A percentile compares a stretch with the other conserved stretches of the same genome.
These are phyloP conservation scores for Ptychoptera contaminata DNA, from an alignment of 2,888 invertebrate species.

Conservation along the genomic window DNA sequence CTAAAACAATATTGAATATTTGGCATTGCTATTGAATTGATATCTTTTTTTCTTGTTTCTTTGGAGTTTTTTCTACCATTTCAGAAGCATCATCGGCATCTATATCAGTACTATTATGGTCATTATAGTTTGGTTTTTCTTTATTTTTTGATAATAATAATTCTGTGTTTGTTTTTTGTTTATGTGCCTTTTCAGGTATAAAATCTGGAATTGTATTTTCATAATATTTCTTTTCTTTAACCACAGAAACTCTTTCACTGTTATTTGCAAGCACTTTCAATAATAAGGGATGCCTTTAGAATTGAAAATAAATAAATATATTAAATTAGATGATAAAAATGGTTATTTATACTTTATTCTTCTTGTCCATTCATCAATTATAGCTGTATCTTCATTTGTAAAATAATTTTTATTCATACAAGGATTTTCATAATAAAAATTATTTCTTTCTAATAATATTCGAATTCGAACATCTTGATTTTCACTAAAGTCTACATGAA, in stretches of 20 bases:
- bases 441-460: slow-evolving; percentile 5
- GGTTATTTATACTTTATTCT: slow-evolving; percentile 3
- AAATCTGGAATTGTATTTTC: slow-evolving; percentile 1
- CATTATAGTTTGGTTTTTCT: too few species aligned
- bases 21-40: too few species aligned
- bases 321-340: background rate
- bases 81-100: too few species aligned
- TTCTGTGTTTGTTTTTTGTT: slow-evolving; percentile 3
- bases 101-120: too few species aligned
- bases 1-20: too few species aligned
- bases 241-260: too few species aligned
- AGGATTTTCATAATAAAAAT: slow-evolving; percentile 7
- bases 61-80: too few species aligned
- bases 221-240: too few species aligned
- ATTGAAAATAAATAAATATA: background rate
- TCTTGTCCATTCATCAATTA: slow-evolving; percentile 2
- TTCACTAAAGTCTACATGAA: background rate
- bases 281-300: slow-evolving; percentile 6
- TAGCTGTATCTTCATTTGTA: slow-evolving; percentile 1
- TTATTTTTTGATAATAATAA: background rate
- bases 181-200: background rate
- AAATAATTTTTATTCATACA: slow-evolving; percentile 4
- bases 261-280: background rate
- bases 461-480: slow-evolving; percentile 6
- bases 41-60: too few species aligned